Percentiles rank a stretch among this genome's conserved stretches.
Evolutionary conservation across 2,888 invertebrate genomes (phyloP).

Genomic region (Nipponacmea schrenckii): DNA sequence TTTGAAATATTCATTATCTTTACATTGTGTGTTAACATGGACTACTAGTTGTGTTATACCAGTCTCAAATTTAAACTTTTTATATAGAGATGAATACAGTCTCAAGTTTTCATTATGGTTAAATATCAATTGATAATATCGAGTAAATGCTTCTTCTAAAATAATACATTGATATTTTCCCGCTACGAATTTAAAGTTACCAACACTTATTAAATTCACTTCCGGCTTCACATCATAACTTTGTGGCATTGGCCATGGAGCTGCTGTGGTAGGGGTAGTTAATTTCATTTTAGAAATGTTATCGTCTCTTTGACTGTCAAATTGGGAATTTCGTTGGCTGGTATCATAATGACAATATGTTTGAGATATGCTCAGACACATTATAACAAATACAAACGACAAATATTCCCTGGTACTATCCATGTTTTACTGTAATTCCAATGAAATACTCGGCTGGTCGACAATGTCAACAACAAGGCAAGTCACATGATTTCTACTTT

Average conservation of each 20-base stretch:
- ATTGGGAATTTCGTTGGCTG: no score
- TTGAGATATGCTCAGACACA: no score
- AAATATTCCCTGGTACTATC: no score
- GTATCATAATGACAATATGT: no score
- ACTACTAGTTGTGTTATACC: conserved; percentile 18
- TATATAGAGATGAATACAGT: background rate
- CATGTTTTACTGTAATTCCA: no score
- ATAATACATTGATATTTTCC: conserved; percentile 71
- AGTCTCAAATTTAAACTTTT: conserved; percentile 17
- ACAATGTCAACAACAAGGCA: no score
- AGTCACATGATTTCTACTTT: no score
- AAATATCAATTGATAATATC: conserved; percentile 71
- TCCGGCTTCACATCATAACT: conserved; percentile 51
- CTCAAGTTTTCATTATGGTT: conserved; percentile 23
- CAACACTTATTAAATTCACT: conserved; percentile 14
- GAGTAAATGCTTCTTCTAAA: conserved; percentile 71
- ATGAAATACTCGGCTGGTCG: no score
- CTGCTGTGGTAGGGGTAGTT: conserved; percentile 66
- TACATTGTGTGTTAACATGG: conserved; percentile 22
- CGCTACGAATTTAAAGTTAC: conserved; percentile 30
- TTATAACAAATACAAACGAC: no score
- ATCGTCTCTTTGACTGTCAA: no score
- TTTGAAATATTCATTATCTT: conserved; percentile 30
- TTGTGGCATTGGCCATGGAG: conserved; percentile 77
- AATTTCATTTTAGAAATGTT: no score